Base-by-base conservation (phyloP, 2,113 vertebrate species). In the Cryptotis parvus region DNA sequence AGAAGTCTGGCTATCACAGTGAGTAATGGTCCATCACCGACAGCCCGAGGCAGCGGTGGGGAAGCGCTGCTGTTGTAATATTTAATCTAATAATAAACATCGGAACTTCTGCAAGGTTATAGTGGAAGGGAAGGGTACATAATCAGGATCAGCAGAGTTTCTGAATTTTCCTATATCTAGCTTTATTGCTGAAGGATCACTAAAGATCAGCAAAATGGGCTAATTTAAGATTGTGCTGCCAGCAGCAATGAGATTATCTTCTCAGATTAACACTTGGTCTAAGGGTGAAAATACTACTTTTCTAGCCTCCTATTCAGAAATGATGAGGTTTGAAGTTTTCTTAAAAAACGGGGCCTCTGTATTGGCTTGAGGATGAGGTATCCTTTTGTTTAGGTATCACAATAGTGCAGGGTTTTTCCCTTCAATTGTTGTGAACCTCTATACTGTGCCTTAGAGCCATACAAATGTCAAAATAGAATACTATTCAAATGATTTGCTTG, bases 1-100 rank as follows among this genome's bases (percentile, higher is more conserved):
- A 99, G 99, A 99, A 99, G 98, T 99, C 99, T 97, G 99, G 98
- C 99, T 99, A 99, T 99, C 99, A 99, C 97, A 98, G 99, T 99
- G 99, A 99, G 99, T 99, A 99, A 99, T 98, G 98, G 97, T 97
- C 98, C 98, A 98, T 99, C 98, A 98, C 98, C 98, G 97, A 95
- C 97, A 97, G 98, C 98, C 98, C 93, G 95, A 97, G 98, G 98
- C 98, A 97, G 84, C 93, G 24, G 97, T 96, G 70, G 58, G 97
- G 98, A 98, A 98, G 98, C 97, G 95, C 97, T 97, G 97, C 97
- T 95, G 96, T 96, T 96, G 91, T 96, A 87, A 95, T 97, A 94
- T 95, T 97, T 92, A 95, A 94, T 86, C 90, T 96, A 49, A 49
- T 49, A 49, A 49, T 92, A 92, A 97, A 95, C 95, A 89, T 87